These are phyloP conservation scores for Cyanoramphus novaezelandiae DNA, from an alignment of 2,113 vertebrate species.

Conservation along the genomic window DNA sequence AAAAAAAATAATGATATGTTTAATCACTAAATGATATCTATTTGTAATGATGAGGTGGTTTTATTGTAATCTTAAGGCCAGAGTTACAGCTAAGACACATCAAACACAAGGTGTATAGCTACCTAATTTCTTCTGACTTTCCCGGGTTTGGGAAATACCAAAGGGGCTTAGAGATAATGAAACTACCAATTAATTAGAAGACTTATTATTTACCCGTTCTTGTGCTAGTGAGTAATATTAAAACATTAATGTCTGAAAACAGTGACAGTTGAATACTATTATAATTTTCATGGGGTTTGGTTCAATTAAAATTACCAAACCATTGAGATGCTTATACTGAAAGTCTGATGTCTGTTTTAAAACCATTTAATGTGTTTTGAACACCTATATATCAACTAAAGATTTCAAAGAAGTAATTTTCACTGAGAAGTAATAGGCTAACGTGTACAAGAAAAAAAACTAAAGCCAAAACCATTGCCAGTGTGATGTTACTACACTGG, in stretches of 20 bases:
- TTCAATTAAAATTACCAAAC: neutral
- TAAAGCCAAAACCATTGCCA: neutral
- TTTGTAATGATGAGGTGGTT: conserved; percentile 29
- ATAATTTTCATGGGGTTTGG: neutral
- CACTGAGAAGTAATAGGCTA: neutral
- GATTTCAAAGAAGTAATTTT: neutral
- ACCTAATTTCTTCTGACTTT: neutral
- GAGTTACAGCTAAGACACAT: neutral
- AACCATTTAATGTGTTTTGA: neutral
- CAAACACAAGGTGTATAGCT: neutral
- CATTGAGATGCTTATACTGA: neutral
- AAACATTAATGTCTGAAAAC: neutral
- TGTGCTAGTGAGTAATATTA: neutral
- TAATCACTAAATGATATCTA: conserved; percentile 37
- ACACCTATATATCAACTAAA: neutral
- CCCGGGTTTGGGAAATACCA: neutral
- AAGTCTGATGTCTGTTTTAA: neutral
- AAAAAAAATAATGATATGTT: conserved; percentile 37
- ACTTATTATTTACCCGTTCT: neutral
- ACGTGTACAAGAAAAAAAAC: neutral
- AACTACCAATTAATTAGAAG: neutral
- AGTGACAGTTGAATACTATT: neutral
- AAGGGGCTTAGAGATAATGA: neutral
- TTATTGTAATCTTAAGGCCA: conserved; percentile 3
- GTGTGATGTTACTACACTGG: neutral